These are phyloP conservation scores for Petrosia ficiformis DNA, from an alignment of 37 sponge, comb jelly and placozoan genomes.

Conservation along the genomic window DNA sequence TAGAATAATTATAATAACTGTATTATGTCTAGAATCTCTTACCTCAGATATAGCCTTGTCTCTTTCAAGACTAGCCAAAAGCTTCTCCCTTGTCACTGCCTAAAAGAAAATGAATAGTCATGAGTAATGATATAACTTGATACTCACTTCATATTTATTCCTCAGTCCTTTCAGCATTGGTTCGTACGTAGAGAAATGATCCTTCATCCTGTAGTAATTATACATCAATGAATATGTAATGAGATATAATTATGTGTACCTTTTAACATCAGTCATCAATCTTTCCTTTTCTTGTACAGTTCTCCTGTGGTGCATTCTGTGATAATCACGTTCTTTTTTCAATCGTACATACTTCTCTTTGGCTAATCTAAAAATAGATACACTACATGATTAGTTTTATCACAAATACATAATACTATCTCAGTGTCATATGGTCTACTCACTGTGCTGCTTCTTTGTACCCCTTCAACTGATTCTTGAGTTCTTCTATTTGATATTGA, in stretches of 20 bases:
- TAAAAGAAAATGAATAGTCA: background rate
- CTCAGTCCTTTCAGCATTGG: constrained; percentile 65
- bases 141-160: constrained; percentile 69
- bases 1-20: background rate
- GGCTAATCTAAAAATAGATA: constrained; percentile 35
- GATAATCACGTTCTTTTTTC: constrained; percentile 95
- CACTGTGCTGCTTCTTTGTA: constrained; percentile 67
- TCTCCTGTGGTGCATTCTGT: constrained; percentile 95
- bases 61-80: constrained; percentile 77
- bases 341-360: constrained; percentile 74
- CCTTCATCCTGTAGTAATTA: constrained; percentile 47
- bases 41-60: constrained; percentile 73
- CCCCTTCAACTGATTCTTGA: constrained; percentile 42
- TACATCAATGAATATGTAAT: background rate
- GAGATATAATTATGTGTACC: constrained; percentile 1
- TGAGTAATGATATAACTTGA: background rate
- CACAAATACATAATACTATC: no score
- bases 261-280: constrained; percentile 70
- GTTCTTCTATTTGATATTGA: constrained; percentile 52
- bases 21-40: background rate
- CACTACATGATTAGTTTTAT: background rate
- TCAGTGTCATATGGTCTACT: background rate
- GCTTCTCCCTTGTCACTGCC: constrained; percentile 79
- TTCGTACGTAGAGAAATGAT: constrained; percentile 70
- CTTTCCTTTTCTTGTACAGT: constrained; percentile 87